Percentiles rank a stretch among this genome's conserved stretches.
Evolutionary conservation across 2,797 vertebrate genomes (phyloP).

Genomic region (Hydrophis major): DNA sequence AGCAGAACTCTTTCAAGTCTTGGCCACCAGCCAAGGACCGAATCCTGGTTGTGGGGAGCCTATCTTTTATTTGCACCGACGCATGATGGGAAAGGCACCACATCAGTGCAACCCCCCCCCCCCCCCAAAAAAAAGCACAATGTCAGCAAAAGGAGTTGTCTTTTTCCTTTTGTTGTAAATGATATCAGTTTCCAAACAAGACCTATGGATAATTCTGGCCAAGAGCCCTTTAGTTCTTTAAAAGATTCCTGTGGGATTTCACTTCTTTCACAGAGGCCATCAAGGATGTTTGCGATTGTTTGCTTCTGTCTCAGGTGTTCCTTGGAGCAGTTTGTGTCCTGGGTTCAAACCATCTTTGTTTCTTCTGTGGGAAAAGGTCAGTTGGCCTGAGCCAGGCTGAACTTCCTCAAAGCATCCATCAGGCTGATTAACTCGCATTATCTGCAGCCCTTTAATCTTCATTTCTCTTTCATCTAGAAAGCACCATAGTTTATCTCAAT

Average conservation of each 20-base stretch:
- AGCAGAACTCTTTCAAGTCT: conserved; percentile 80
- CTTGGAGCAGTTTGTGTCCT: conserved; percentile 1
- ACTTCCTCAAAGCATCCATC: neutral
- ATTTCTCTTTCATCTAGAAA: neutral
- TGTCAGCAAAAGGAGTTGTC: conserved; percentile 41
- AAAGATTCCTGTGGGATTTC: conserved; percentile 57
- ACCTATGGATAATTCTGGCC: conserved; percentile 45
- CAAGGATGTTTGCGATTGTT: neutral
- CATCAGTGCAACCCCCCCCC: neutral
- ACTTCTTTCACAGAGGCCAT: conserved; percentile 53
- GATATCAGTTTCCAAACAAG: conserved; percentile 47
- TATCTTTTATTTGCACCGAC: conserved; percentile 59
- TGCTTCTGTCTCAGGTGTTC: conserved; percentile 30
- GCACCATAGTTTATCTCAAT: neutral
- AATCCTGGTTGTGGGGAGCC: conserved; percentile 75
- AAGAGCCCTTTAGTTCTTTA: conserved; percentile 56
- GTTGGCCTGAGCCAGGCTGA: neutral
- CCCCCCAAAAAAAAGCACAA: conserved; percentile 44
- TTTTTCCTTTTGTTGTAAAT: conserved; percentile 63
- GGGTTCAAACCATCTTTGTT: neutral
- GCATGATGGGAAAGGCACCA: conserved; percentile 60
- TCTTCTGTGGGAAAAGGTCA: conserved; percentile 23
- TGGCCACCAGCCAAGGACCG: conserved; percentile 75
- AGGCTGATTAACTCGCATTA: neutral
- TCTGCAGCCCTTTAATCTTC: neutral